Evolutionary conservation across 2,797 vertebrate genomes (phyloP), one percentile per base, ranked within the genome.

Genomic region (Danio choprae): DNA sequence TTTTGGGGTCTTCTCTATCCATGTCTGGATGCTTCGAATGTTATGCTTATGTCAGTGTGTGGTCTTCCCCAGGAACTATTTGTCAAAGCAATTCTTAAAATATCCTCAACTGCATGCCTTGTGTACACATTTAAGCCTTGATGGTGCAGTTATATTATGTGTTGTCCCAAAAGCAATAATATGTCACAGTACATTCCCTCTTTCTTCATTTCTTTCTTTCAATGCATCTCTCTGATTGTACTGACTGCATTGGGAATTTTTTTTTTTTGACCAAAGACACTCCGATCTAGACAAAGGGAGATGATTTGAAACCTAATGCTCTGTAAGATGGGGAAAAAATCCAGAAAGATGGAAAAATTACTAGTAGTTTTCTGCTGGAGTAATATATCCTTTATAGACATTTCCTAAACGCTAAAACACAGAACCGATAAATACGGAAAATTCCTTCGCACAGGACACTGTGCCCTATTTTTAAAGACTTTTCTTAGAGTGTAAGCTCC

Each of bases 31-130:
- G 2, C 10, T 56, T 40, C 68, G 63, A 44, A 36, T 8, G 36
- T 41, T 43, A 41, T 80, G 80, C 68, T 38, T 38, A 56, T 55
- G n/a, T 64, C 50, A 46, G 40, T 67, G 53, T 67, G 68, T 69
- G 50, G 59, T 72, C 44, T 81, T 29, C 36, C 79, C 58, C 1
- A 5, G 81, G 73, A 62, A 73, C 67, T 13, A 44, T 81, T 68
- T 81, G 40, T 44, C 18, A 48, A 13, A 72, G 69, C 1, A 43
- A 46, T 62, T 53, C 53, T 78, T 73, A 67, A 81, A 81, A 58
- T 81, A 74, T 36, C 18, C 44, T 51, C 22, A 76, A 43, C 41
- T 4, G 4, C 76, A 81, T 40, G 51, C 18, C 69, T 87, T 86
- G 68, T 82, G 84, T 76, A 46, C 55, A 79, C 72, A 4, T 50